Evolutionary conservation across 2,797 vertebrate genomes (phyloP).

Genomic region (Siniperca obscura): DNA sequence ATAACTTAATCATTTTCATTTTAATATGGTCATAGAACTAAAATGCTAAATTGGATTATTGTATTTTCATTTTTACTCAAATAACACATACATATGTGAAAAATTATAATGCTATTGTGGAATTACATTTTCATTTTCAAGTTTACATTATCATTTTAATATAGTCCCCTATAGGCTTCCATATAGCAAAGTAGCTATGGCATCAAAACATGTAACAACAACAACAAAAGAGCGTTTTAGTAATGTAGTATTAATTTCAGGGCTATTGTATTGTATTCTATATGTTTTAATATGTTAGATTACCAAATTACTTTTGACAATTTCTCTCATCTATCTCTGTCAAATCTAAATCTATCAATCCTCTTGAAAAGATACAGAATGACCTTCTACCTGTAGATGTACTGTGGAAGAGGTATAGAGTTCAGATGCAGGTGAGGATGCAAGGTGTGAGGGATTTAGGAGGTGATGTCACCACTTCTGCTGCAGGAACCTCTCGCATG

Average conservation of each 20-base stretch:
- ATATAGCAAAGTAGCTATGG: neutral
- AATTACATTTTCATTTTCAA: no score
- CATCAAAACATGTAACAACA: conserved; percentile 1
- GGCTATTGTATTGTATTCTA: neutral
- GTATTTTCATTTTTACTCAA: no score
- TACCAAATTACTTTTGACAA: neutral
- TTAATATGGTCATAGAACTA: no score
- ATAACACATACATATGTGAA: no score
- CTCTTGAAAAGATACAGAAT: neutral
- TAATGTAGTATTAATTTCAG: neutral
- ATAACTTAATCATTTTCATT: no score
- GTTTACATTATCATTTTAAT: no score
- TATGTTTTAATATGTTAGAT: neutral
- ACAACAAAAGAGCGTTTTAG: neutral
- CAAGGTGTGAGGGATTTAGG: conserved; percentile 10
- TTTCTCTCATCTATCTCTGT: neutral
- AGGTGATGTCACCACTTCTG: conserved; percentile 71
- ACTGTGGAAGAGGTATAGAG: neutral
- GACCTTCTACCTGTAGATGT: neutral
- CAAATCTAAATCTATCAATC: neutral
- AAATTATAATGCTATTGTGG: no score
- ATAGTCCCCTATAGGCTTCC: no score
- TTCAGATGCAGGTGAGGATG: conserved; percentile 28
- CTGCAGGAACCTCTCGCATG: conserved; percentile 35
- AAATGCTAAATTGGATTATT: no score